These are phyloP conservation scores for Andrena marginata DNA, from an alignment of 2,888 invertebrate genomes.

Conservation along the genomic window DNA sequence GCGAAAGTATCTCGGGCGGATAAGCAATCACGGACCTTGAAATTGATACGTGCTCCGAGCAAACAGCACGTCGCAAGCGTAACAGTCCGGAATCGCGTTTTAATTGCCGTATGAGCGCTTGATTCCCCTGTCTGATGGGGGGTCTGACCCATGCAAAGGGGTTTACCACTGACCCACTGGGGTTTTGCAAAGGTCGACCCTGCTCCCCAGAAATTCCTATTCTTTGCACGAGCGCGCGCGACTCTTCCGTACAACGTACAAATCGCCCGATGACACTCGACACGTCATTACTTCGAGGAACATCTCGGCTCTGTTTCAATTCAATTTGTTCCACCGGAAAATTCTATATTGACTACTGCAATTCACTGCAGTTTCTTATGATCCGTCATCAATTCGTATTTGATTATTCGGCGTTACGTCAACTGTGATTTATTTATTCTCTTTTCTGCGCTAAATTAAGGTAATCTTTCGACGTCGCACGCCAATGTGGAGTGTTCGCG, in stretches of 20 bases:
- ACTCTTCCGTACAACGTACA: constrained; percentile 49
- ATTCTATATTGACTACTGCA: too few relatives aligned
- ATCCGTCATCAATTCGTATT: too few relatives aligned
- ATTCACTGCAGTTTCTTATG: too few relatives aligned
- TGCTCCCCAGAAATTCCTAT: constrained; percentile 60
- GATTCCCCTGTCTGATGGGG: constrained; percentile 76
- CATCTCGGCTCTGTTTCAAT: background rate
- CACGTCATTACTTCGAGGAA: background rate
- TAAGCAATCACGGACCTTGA: constrained; percentile 16
- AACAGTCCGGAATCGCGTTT: constrained; percentile 59
- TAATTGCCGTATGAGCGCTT: constrained; percentile 76
- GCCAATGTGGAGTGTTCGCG: constrained; percentile 44
- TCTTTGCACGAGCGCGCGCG: constrained; percentile 48
- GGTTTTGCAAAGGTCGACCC: constrained; percentile 68
- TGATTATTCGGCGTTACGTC: background rate
- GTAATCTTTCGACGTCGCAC: constrained; percentile 28
- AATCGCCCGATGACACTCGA: constrained; percentile 45
- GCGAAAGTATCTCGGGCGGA: background rate
- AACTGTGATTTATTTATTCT: background rate
- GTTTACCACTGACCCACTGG: constrained; percentile 79
- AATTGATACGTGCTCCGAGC: constrained; percentile 40
- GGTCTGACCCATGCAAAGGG: constrained; percentile 74
- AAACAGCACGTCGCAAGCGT: constrained; percentile 23
- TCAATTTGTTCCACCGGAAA: too few relatives aligned
- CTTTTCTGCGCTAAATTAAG: background rate